Evolutionary conservation across 2,888 invertebrate genomes (phyloP).

Genomic region (Idaea aversata): DNA sequence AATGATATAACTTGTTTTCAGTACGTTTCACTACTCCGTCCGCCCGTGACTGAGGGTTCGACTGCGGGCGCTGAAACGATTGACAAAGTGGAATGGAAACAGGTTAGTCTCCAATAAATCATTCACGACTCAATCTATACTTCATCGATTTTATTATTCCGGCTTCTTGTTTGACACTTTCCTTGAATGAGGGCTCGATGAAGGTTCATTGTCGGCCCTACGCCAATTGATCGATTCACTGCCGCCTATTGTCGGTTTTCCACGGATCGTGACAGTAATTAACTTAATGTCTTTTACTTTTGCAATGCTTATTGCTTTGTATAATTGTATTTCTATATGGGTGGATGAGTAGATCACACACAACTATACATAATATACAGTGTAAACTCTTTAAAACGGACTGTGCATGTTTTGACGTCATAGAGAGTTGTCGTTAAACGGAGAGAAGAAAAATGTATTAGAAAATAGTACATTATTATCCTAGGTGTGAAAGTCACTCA

Average conservation of each 20-base stretch:
- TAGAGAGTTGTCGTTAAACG: no score
- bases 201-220: constrained; percentile 15
- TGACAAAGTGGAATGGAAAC: constrained; percentile 94
- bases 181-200: constrained; percentile 18
- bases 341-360: no score
- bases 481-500: no score
- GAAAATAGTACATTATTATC: no score
- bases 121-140: constrained; percentile 40
- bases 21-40: constrained; percentile 92
- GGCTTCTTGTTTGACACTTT: constrained; percentile 35
- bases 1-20: constrained; percentile 63
- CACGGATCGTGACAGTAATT: background rate
- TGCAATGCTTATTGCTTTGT: background rate
- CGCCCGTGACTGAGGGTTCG: constrained; percentile 86
- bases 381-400: no score
- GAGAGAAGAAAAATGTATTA: no score
- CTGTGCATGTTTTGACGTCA: no score
- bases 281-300: background rate
- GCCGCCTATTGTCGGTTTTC: background rate
- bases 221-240: constrained; percentile 34
- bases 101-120: constrained; percentile 79
- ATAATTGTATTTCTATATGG: background rate
- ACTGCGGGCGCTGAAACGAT: constrained; percentile 84
- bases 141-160: constrained; percentile 36
- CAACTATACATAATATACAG: no score